Conservation (phyloP, 2,797 vertebrate genomes). For the Rhyacichthys aspro region DNA sequence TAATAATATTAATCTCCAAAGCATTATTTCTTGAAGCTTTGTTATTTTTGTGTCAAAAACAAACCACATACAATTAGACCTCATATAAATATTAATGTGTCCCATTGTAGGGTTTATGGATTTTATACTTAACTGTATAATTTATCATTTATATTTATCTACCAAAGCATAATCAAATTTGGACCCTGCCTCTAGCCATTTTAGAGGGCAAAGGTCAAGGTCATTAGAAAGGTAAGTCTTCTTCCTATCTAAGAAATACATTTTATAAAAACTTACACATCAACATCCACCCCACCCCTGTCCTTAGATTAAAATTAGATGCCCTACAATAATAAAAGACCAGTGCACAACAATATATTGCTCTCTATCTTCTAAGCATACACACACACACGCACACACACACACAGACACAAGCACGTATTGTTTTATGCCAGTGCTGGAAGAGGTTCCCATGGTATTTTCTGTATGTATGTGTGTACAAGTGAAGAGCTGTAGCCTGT, state of each 20-base stretch:
- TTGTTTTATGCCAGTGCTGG: constrained; percentile 33
- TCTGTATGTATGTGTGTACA: constrained; percentile 15
- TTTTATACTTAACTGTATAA: no score
- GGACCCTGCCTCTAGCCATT: neutral
- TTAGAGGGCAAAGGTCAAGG: constrained; percentile 10
- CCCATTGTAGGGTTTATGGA: no score
- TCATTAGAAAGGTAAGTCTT: neutral
- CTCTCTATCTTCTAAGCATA: constrained; percentile 14
- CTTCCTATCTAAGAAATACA: no score
- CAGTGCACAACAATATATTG: constrained; percentile 15
- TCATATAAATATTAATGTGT: no score
- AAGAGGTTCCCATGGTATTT: constrained; percentile 51
- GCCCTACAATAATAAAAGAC: neutral
- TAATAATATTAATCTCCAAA: no score
- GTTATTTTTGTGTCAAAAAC: no score
- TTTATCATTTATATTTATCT: no score
- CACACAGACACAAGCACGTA: constrained; percentile 28
- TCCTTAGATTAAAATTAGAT: neutral
- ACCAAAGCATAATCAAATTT: no score
- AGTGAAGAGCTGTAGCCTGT: constrained; percentile 4
- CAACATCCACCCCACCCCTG: neutral
- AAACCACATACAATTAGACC: no score
- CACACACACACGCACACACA: constrained; percentile 29
- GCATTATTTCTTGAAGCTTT: no score
- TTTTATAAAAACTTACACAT: neutral